Evolutionary conservation across 2,113 vertebrate genomes (phyloP).

Genomic region (Pseudopipra pipra): DNA sequence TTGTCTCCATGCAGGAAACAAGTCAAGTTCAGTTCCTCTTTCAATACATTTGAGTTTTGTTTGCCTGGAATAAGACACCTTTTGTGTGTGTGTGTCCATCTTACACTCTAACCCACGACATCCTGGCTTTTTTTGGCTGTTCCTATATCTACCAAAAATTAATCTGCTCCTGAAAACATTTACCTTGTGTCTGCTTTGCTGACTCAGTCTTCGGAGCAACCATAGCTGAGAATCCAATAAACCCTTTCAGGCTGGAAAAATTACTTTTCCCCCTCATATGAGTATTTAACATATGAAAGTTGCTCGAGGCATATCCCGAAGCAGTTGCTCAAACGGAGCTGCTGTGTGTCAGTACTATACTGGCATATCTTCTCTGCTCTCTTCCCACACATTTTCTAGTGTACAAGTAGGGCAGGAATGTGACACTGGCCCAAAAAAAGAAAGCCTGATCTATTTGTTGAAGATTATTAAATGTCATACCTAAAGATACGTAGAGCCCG

Average conservation of each 20-base stretch:
- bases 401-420: not conserved
- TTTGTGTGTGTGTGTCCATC: not conserved
- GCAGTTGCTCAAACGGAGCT: constrained; percentile 17
- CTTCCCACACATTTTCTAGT: not conserved
- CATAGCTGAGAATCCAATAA: not conserved
- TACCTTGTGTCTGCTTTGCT: not conserved
- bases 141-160: not conserved
- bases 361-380: not conserved
- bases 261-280: not conserved
- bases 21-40: not conserved
- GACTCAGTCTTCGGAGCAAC: not conserved
- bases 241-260: not conserved
- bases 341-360: not conserved
- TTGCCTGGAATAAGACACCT: not conserved
- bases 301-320: constrained; percentile 36
- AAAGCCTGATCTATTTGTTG: not conserved
- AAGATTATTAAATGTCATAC: not conserved
- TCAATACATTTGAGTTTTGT: not conserved
- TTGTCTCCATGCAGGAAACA: not conserved
- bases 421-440: not conserved
- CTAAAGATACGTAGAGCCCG: not conserved
- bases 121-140: not conserved
- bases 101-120: not conserved
- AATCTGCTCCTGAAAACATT: not conserved
- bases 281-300: constrained; percentile 31